These are phyloP conservation scores for Drosophila demipolita DNA, from an alignment of 2,888 invertebrate genomes.

Conservation along the genomic window DNA sequence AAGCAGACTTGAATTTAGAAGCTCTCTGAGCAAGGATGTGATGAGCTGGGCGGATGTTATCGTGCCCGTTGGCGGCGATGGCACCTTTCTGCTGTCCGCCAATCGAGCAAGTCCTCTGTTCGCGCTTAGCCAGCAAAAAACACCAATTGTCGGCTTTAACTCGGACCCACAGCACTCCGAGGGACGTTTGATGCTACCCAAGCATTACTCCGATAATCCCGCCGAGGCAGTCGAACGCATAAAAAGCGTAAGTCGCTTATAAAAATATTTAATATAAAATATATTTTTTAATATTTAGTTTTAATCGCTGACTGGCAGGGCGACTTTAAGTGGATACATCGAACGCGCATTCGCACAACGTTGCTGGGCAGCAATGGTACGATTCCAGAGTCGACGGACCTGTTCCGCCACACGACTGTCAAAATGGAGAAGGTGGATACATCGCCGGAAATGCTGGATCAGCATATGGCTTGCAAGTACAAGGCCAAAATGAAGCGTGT, in stretches of 20 bases:
- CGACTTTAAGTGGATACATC: conserved; percentile 93
- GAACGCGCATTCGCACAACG: conserved; percentile 95
- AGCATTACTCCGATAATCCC: conserved; percentile 92
- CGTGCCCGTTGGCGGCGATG: conserved; percentile 97
- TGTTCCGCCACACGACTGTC: conserved; percentile 85
- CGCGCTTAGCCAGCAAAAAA: conserved; percentile 86
- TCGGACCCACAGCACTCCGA: conserved; percentile 97
- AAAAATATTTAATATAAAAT: not conserved
- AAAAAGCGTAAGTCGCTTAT: conserved; percentile 87
- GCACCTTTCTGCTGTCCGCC: conserved; percentile 97
- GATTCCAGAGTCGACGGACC: conserved; percentile 85
- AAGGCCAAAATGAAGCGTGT: conserved; percentile 86
- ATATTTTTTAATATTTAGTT: not conserved
- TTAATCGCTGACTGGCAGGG: conserved; percentile 87
- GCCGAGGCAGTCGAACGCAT: conserved; percentile 92
- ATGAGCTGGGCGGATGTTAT: conserved; percentile 97
- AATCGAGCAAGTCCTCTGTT: conserved; percentile 86
- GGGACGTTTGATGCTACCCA: conserved; percentile 95
- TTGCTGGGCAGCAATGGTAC: conserved; percentile 88
- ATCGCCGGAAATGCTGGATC: conserved; percentile 77
- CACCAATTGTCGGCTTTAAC: conserved; percentile 98
- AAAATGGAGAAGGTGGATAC: conserved; percentile 84
- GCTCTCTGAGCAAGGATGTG: conserved; percentile 86
- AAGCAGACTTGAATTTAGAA: conserved; percentile 85
- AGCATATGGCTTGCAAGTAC: conserved; percentile 77